Evolutionary conservation across 2,888 invertebrate species (phyloP).

Genomic region (Axea sp.): DNA sequence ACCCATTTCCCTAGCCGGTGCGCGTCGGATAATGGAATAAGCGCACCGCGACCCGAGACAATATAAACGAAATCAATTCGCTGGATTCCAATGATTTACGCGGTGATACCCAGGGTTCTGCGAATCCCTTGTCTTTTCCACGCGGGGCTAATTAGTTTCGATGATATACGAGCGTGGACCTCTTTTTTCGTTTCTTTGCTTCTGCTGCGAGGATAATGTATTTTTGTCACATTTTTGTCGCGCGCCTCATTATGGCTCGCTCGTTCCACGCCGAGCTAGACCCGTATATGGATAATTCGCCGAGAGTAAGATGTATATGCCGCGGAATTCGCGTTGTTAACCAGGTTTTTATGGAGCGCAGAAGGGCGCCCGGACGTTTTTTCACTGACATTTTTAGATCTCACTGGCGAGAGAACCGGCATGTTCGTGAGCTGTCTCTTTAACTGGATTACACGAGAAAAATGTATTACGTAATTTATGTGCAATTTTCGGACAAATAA

Average conservation of each 20-base stretch:
- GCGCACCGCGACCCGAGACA: conserved; percentile 55
- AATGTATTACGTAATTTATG: no score
- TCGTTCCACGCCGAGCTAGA: conserved; percentile 13
- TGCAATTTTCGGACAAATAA: no score
- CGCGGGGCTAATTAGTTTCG: conserved; percentile 40
- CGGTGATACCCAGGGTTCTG: conserved; percentile 18
- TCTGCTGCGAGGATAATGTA: conserved; percentile 7
- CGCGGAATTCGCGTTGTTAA: conserved; percentile 44
- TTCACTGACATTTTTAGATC: conserved; percentile 29
- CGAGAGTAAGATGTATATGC: conserved; percentile 44
- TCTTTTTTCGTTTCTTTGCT: neutral
- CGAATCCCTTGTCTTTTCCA: conserved; percentile 6
- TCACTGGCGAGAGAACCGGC: neutral
- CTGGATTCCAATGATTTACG: conserved; percentile 64
- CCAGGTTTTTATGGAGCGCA: conserved; percentile 28
- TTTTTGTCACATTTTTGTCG: conserved; percentile 51
- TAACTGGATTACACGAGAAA: no score
- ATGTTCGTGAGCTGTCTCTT: no score
- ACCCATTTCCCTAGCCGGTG: conserved; percentile 66
- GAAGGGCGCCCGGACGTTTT: conserved; percentile 31
- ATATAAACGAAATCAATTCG: conserved; percentile 67
- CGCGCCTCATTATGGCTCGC: conserved; percentile 40
- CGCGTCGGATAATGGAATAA: conserved; percentile 67
- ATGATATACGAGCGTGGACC: conserved; percentile 18
- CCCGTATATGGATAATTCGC: conserved; percentile 49